Evolutionary conservation across 1,140 invertebrate species (phyloP).

Genomic region (Epicauta chinensis): DNA sequence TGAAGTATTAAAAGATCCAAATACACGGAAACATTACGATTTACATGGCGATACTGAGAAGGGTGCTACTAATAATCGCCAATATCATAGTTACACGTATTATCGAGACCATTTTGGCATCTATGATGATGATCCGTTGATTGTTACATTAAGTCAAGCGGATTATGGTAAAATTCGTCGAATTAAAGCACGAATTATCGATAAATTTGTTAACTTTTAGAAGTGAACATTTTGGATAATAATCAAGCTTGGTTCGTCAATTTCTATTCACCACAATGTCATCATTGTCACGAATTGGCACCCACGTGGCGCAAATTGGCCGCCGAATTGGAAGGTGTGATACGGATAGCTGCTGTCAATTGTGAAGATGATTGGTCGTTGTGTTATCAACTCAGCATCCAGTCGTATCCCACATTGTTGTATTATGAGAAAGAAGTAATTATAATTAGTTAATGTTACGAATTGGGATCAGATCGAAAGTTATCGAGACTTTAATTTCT

Average conservation of each 20-base stretch:
- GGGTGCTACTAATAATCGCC: conserved; percentile 48
- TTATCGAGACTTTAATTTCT: no score
- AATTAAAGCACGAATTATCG: conserved; percentile 1
- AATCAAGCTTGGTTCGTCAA: conserved; percentile 78
- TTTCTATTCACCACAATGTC: conserved; percentile 81
- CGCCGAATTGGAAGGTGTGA: conserved; percentile 62
- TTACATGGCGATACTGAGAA: conserved; percentile 68
- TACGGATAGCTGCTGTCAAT: conserved; percentile 70
- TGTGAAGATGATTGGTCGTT: conserved; percentile 73
- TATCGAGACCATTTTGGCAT: conserved; percentile 82
- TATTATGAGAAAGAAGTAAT: conserved; percentile 40
- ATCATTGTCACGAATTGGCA: conserved; percentile 75
- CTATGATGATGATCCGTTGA: conserved; percentile 79
- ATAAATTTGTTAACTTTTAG: conserved; percentile 26
- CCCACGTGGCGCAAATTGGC: conserved; percentile 74
- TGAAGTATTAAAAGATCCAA: conserved; percentile 78
- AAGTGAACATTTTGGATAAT: conserved; percentile 42
- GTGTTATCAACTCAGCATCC: conserved; percentile 57
- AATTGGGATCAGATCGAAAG: no score
- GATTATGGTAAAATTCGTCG: conserved; percentile 65
- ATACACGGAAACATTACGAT: conserved; percentile 73
- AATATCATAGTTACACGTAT: conserved; percentile 76
- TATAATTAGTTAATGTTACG: background rate
- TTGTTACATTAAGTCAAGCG: conserved; percentile 64
- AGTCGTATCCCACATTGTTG: conserved; percentile 37